Base-by-base conservation (phyloP, 2,888 invertebrate species). In the Rhamnusium bicolor region DNA sequence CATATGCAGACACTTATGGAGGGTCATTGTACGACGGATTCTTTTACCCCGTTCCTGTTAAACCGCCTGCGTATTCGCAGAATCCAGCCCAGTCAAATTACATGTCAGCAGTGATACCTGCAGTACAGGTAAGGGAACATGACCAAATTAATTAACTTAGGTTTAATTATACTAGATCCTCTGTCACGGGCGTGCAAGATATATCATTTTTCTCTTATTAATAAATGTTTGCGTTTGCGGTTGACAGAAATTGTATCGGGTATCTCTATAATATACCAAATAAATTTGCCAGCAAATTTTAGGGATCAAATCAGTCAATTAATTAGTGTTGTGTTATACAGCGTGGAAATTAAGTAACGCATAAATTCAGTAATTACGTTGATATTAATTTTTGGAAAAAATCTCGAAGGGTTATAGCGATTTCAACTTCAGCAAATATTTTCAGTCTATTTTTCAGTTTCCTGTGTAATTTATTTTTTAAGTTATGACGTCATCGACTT, bases 71-170 rank as follows among this genome's bases (percentile, higher is more conserved):
- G 2, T 51, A 51, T 16, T 18, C 51, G 16, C 53, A 51, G 27
- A 27, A 69, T 16, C 60, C 19, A n/a, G 16, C 27, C 12, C 56
- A 21, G 14, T 47, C 71, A 3, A 66, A 71, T 68, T 74, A 74
- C 63, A 67, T 72, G 65, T 71, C 77, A 18, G 47, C 72, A 12
- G 21, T 79, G 54, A 63, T 77, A 19, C 77, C 79, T 21, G 75
- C 71, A 47, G 73, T 75, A 51, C 67, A 75, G 74, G 80, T 80
- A 69, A 72, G 12, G 21, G 3, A 60, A 60, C 40, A 16, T 16
- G 27, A 29, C 29, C 27, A 18, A 54, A 61, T 69, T 62, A 70
- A 73, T 71, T 71, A 18, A 67, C 49, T 58, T 67, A n/a, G 47
- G 63, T 47, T 24, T 63, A 51, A 51, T 63, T 63, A 63, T 16